Evolutionary conservation across 2,888 invertebrate genomes (phyloP), one percentile per base, ranked within the genome.

Genomic region (Bombylius major): DNA sequence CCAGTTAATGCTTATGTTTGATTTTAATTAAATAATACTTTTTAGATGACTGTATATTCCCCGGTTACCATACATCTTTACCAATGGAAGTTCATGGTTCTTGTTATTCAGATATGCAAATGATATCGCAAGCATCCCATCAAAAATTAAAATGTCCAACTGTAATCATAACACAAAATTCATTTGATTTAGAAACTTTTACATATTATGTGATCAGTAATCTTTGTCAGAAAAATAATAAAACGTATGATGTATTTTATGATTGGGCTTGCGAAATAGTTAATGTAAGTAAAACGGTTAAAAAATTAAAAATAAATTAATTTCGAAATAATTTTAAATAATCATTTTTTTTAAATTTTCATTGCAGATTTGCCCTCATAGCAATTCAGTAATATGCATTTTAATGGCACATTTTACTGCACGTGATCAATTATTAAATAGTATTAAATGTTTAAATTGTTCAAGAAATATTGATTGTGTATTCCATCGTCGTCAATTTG

Each of bases 61-160:
- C 75, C 0, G 74, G 75, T 11, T 75, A 74, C 56, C 75, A 75
- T 50, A 72, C 73, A 4, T 72, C 72, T 6, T 62, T 75, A 48
- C 75, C 75, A 5, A 66, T 75, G 65, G 75, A 75, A 59, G 75
- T 75, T 0, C 75, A 75, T 51, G 75, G 75, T 7, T 70, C 75
- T 1, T 73, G 74, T 56, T 74, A 75, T 58, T 72, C 74, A 2
- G 74, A 72, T 58, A 73, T 75, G 74, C 73, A 74, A 67, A 74
- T 75, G 73, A 72, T 75, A 57, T 75, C 75, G 5, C 70, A 73
- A 47, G 66, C 68, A 14, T 72, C 75, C 3, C 72, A 69, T 58
- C 71, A 73, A 52, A 68, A 70, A 34, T 61, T 74, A 5, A 68
- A 69, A 34, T 72, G 73, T 50, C 67, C 68, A 23, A 71, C 71